phyloP scores from a whole-genome alignment of 2,797 vertebrate species.

The Gastrophryne carolinensis region DNA sequence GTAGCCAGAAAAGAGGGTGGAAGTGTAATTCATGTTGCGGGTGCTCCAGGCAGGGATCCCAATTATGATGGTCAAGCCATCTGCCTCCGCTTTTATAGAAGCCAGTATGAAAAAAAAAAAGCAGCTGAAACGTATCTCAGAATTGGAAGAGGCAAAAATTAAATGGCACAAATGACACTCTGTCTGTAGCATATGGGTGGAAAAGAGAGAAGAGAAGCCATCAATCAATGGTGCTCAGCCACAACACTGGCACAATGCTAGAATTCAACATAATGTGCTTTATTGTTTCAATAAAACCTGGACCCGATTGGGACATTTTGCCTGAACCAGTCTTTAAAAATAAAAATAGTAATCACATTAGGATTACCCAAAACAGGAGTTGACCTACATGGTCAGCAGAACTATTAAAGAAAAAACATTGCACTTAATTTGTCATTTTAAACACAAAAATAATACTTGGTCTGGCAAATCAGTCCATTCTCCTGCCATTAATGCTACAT shows the following conservation, averaged over 20 bases:
- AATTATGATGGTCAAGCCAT: slow-evolving; percentile 28
- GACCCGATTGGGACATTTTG: too few species aligned
- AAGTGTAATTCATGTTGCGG: slow-evolving; percentile 37
- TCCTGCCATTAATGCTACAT: too few species aligned
- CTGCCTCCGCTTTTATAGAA: slow-evolving; percentile 29
- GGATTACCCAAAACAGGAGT: too few species aligned
- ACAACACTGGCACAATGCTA: background rate
- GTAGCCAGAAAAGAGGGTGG: slow-evolving; percentile 35
- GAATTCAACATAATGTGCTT: background rate
- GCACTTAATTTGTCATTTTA: too few species aligned
- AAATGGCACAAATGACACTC: background rate
- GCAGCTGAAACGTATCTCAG: slow-evolving; percentile 10
- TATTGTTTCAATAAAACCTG: background rate
- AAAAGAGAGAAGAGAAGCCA: slow-evolving; percentile 7
- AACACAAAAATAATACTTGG: too few species aligned
- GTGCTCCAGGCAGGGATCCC: slow-evolving; percentile 33
- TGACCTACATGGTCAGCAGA: too few species aligned
- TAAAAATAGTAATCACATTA: too few species aligned
- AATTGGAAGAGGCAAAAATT: background rate
- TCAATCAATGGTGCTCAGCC: background rate
- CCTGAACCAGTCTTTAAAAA: too few species aligned
- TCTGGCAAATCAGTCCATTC: too few species aligned
- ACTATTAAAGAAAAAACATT: too few species aligned
- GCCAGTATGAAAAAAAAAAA: background rate
- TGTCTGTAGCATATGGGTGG: background rate